These are phyloP conservation scores for Mus spretus DNA, from an alignment of 2,797 vertebrate species.

Conservation along the genomic window DNA sequence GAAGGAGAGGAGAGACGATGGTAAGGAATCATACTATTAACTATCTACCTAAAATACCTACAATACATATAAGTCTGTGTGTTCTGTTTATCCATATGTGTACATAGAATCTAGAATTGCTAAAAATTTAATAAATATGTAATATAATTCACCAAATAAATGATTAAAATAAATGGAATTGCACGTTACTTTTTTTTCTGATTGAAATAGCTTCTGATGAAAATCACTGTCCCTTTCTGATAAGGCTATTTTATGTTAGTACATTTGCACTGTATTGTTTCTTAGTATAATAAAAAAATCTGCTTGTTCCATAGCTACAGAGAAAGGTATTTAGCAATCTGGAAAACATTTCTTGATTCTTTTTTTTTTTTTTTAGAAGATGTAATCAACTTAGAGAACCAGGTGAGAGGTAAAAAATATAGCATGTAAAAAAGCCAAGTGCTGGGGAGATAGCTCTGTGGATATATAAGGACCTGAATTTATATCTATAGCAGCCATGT, in stretches of 20 bases:
- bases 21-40: too few species aligned
- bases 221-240: conserved; percentile 22
- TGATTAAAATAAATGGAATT: neutral
- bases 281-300: conserved; percentile 15
- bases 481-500: neutral
- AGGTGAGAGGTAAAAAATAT: neutral
- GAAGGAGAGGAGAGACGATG: too few species aligned
- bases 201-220: conserved; percentile 1
- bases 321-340: neutral
- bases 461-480: neutral
- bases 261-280: neutral
- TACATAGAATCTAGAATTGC: neutral
- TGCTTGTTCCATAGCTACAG: neutral
- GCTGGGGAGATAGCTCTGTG: neutral
- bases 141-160: conserved; percentile 30
- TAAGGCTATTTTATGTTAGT: neutral
- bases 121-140: conserved; percentile 14
- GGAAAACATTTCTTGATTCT: neutral
- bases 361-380: conserved; percentile 33
- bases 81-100: too few species aligned
- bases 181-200: neutral
- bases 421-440: neutral
- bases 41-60: too few species aligned
- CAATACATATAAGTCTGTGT: too few species aligned
- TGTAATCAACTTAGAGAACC: neutral